Evolutionary conservation across 2,113 vertebrate species (phyloP).

Genomic region (Pongo pygmaeus): DNA sequence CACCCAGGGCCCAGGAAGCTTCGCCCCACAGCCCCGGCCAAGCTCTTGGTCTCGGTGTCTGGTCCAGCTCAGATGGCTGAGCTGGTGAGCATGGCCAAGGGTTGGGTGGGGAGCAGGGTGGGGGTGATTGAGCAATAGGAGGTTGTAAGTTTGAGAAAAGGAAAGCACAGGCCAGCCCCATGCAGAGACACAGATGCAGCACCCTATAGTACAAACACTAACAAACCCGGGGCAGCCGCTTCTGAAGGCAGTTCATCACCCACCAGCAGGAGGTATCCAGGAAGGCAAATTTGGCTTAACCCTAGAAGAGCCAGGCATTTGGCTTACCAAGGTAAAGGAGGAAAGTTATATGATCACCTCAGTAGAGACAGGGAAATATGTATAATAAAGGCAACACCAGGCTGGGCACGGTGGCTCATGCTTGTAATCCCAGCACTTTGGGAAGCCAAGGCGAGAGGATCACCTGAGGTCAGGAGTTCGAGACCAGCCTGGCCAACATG

Average conservation of each 20-base stretch:
- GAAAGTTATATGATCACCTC: fast-evolving
- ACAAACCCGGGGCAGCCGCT: too few relatives aligned
- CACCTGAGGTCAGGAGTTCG: neutral
- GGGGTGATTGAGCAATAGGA: neutral
- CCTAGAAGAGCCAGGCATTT: neutral
- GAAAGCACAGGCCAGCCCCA: neutral
- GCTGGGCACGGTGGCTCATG: too few relatives aligned
- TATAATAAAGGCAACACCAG: neutral
- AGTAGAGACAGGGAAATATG: fast-evolving
- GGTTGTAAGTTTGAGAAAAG: neutral
- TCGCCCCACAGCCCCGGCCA: neutral
- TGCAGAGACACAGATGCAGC: neutral
- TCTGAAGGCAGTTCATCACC: neutral
- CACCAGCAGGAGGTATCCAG: fast-evolving
- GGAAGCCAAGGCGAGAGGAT: neutral
- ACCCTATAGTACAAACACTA: too few relatives aligned
- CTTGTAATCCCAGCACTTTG: neutral
- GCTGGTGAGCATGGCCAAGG: neutral
- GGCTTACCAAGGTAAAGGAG: too few relatives aligned
- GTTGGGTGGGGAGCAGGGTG: neutral
- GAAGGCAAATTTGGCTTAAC: neutral
- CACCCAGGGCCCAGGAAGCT: neutral
- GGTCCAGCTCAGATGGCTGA: neutral
- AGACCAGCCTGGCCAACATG: neutral
- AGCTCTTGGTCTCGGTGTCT: neutral